Evolutionary conservation across 2,888 invertebrate genomes (phyloP), one percentile per base, ranked within the genome.

Genomic region (Hemithea aestivaria): DNA sequence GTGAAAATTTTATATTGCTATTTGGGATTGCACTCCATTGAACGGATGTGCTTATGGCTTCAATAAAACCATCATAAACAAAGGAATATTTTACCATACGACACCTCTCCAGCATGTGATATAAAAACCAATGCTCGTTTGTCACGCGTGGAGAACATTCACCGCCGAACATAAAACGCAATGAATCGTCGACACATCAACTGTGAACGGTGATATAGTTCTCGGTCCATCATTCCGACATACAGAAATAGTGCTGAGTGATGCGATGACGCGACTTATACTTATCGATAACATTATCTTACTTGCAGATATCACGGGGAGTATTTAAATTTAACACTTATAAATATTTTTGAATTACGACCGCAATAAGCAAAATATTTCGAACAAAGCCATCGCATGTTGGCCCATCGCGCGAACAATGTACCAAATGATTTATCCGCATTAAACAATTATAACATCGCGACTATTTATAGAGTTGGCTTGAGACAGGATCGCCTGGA

Each of bases 211-310:
- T 36, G 53, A 59, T 63, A 64, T 65, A 60, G 67, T 63, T 63
- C 53, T 61, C 75, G 69, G 66, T 76, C 60, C 62, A 71, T 76
- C 75, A 72, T 69, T 55, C 58, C 41, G 45, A 66, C 59, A 62
- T 62, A 63, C 65, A 58, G 45, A 32, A 42, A 48, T 56, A 53
- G 48, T 34, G 44, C 24, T 32, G 27, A 44, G 53, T 26, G 48
- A 45, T 23, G 49, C 32, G 35, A 31, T 36, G 7, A 12, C 22
- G 1, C 3, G 7, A 1, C 47, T 33, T 56, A 50, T 28, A 37
- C 16, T 16, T 56, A 46, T 56, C 51, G 20, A 47, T 43, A 42
- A 33, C 10, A 16, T 6, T 6, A 20, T 23, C 20, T n/a, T n/a
- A n/a, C n/a, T n/a, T n/a, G n/a, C n/a, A n/a, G n/a, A n/a, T n/a